Evolutionary conservation across 2,888 invertebrate species (phyloP), one percentile per base, ranked within the genome.

Genomic region (Buathra laborator): DNA sequence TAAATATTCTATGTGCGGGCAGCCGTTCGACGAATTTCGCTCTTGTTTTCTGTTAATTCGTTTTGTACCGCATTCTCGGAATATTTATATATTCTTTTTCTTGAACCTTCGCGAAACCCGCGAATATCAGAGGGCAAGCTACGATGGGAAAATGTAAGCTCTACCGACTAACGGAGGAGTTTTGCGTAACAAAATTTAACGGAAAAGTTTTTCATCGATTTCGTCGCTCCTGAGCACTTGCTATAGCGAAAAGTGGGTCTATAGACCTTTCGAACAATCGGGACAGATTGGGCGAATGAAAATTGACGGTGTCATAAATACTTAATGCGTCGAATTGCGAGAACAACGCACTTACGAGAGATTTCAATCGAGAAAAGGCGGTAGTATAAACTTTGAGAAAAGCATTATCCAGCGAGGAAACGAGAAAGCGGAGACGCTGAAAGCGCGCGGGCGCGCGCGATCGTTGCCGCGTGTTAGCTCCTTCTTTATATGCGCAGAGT

Each of bases 351-450:
- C 82, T 83, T 81, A 85, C 74, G 84, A 84, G 76, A 83, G 77
- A 80, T 84, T 86, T 85, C 86, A 86, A 86, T 86, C 83, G 80
- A 66, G 72, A 77, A 84, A 84, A 77, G 75, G 77, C 59, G 77
- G 81, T 77, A 51, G 19, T 78, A 68, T 48, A 32, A 68, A 78
- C 44, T 56, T 75, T 16, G 48, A 48, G 12, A 2, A 14, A 14
- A 19, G 10, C 3, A 75, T 32, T 37, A 43, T 16, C 64, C 48
- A 24, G n/a, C 32, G 59, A 37, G 24, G 64, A 32, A 64, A 75
- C 48, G 14, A 32, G 6, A 64, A 19, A 12, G 24, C 12, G 6
- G 29, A 46, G 5, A 56, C 24, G 29, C 43, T 37, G 37, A 9
- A 14, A 32, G 32, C 16, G 10, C 46, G 32, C 16, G 37, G 53